Base-by-base conservation (phyloP, 2,888 invertebrate genomes). In the Odontocerum albicorne region DNA sequence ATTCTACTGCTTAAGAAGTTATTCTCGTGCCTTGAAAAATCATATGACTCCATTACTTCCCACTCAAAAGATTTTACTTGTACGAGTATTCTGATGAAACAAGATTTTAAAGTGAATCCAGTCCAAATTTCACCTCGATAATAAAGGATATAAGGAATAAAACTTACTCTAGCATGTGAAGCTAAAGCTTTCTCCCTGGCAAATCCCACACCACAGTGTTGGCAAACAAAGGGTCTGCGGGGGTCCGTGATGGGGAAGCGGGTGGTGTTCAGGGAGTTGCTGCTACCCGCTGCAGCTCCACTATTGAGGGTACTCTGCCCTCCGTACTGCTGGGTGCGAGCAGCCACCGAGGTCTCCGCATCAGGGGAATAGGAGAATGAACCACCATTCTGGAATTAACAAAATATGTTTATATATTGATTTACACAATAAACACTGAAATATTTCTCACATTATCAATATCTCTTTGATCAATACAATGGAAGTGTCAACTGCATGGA, bases 151-250 rank as follows among this genome's bases (percentile, higher is more conserved):
- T n/a, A n/a, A n/a, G n/a, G n/a, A n/a, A n/a, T n/a, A n/a, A n/a
- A n/a, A 13, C 64, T 68, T 58, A 82, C 83, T 71, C 83, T 78
- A 0, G 87, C 76, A 67, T 92, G 91, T 0, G 90, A 89, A 49
- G 86, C 84, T 17, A 91, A 71, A 0, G 91, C 91, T 66, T 91
- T 92, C 66, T 91, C 90, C 45, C 91, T 76, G 0, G 90, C 90
- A 72, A 91, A 89, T 3, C 87, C 87, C 50, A 91, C 81, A 0
- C 79, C 90, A 66, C 87, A 87, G 62, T 83, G 82, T 62, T 86
- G 86, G 63, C 92, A 92, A 1, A 90, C 91, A 66, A 91, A 91
- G 1, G 91, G 90, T 55, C 88, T 85, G 32, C 84, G 77, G 1
- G 88, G 85, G 71, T 90, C 90, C 0, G 80, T 79, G 10, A 84